These are phyloP conservation scores for Cryptoblepharus egeriae DNA, from an alignment of 2,797 vertebrate species.

Conservation along the genomic window DNA sequence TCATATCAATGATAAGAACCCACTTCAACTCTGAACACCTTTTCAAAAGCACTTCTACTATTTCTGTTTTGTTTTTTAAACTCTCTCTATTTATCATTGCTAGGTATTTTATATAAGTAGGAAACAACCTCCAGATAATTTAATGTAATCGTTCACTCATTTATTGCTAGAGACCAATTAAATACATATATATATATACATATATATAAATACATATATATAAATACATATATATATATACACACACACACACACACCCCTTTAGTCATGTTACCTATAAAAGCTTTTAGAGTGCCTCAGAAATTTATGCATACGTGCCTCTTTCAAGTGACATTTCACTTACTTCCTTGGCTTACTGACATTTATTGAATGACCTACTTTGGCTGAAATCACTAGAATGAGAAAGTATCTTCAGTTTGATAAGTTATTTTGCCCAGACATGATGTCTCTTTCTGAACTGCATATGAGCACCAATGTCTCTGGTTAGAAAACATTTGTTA, in stretches of 20 bases:
- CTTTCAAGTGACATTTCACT: slow-evolving; percentile 60
- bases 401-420: slow-evolving; percentile 74
- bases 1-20: not conserved
- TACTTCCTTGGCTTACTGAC: slow-evolving; percentile 52
- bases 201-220: not conserved
- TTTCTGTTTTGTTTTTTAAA: not conserved
- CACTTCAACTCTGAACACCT: not conserved
- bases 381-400: slow-evolving; percentile 74
- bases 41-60: not conserved
- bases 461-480: slow-evolving; percentile 75
- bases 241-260: not conserved
- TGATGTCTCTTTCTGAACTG: slow-evolving; percentile 72
- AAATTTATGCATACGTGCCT: slow-evolving; percentile 47
- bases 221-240: not conserved
- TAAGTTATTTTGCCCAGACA: slow-evolving; percentile 76
- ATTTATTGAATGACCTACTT: slow-evolving; percentile 62
- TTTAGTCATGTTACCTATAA: slow-evolving; percentile 30
- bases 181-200: not conserved
- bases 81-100: not conserved
- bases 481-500: slow-evolving; percentile 47
- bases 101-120: slow-evolving; percentile 27
- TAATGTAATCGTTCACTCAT: slow-evolving; percentile 35
- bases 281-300: slow-evolving; percentile 46
- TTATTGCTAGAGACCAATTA: slow-evolving; percentile 40
- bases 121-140: slow-evolving; percentile 21